A percentile compares a stretch with the other conserved stretches of the same genome.
phyloP scores from a whole-genome alignment of 2,888 invertebrate genomes.

The Xestobium rufovillosum region DNA sequence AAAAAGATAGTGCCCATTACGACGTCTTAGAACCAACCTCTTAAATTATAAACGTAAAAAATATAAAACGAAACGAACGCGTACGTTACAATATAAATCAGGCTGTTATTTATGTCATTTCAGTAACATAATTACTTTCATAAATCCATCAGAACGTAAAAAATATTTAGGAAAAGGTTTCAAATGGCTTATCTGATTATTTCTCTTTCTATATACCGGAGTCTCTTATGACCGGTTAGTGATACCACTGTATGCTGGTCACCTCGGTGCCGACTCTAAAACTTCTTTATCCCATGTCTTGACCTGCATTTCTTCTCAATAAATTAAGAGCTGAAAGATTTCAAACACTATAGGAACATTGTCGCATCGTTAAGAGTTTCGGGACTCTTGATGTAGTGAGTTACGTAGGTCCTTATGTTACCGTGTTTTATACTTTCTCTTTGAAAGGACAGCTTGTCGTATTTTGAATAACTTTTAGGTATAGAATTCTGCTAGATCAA shows the following conservation, averaged over 20 bases:
- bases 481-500: too few species aligned
- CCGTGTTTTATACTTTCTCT: too few species aligned
- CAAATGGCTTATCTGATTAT: conserved; percentile 26
- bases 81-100: conserved; percentile 32
- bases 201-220: not conserved
- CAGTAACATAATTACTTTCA: conserved; percentile 37
- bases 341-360: conserved; percentile 6
- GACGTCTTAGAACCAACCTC: too few species aligned
- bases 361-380: conserved; percentile 1
- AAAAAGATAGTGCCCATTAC: too few species aligned
- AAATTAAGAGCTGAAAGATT: conserved; percentile 24
- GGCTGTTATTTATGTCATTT: conserved; percentile 37
- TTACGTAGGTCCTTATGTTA: too few species aligned
- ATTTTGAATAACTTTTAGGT: too few species aligned
- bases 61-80: not conserved
- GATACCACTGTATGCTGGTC: conserved; percentile 6
- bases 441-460: too few species aligned
- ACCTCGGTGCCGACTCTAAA: not conserved
- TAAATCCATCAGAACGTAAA: conserved; percentile 36
- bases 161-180: conserved; percentile 33
- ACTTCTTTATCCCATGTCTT: conserved; percentile 11
- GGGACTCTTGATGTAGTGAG: too few species aligned
- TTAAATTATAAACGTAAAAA: not conserved
- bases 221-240: conserved; percentile 2
- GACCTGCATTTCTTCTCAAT: conserved; percentile 21